A percentile compares a stretch with the other conserved stretches of the same genome.
Evolutionary conservation across 2,797 vertebrate species (phyloP).

Genomic region (Chromobotia macracanthus): DNA sequence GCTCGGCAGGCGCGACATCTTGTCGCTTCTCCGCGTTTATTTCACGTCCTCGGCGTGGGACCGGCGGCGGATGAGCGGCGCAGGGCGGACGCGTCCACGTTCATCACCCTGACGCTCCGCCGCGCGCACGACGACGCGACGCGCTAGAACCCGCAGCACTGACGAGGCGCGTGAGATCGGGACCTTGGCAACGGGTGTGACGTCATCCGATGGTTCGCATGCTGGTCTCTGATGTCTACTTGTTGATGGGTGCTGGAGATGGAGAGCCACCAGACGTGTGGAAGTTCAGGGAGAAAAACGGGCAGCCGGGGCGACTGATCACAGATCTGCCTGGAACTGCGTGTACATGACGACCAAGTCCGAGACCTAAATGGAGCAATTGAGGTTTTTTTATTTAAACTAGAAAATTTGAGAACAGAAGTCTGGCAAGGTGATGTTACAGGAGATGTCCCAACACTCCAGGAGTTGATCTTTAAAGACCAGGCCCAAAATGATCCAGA

Average conservation of each 20-base stretch:
- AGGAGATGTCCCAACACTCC: background rate
- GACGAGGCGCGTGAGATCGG: constrained; percentile 34
- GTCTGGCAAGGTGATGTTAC: background rate
- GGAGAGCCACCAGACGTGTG: too few relatives aligned
- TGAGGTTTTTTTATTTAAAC: too few relatives aligned
- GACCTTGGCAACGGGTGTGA: constrained; percentile 80
- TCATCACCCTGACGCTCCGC: constrained; percentile 55
- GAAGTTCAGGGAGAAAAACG: too few relatives aligned
- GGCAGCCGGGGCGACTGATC: too few relatives aligned
- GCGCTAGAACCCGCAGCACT: background rate
- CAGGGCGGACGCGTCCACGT: constrained; percentile 58
- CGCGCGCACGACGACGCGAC: constrained; percentile 42
- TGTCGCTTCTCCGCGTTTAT: constrained; percentile 69
- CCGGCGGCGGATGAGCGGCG: constrained; percentile 64
- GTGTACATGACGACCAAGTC: too few relatives aligned
- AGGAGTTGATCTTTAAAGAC: background rate
- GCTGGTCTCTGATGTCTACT: constrained; percentile 38
- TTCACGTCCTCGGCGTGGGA: constrained; percentile 73
- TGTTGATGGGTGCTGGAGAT: background rate
- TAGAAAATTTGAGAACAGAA: too few relatives aligned
- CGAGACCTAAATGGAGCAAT: too few relatives aligned
- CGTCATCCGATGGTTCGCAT: constrained; percentile 75
- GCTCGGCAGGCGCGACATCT: constrained; percentile 78
- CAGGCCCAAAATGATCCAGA: background rate
- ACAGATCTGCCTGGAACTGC: too few relatives aligned